phyloP scores from a whole-genome alignment of 2,888 invertebrate species.

The Clepsis dumicolana region DNA sequence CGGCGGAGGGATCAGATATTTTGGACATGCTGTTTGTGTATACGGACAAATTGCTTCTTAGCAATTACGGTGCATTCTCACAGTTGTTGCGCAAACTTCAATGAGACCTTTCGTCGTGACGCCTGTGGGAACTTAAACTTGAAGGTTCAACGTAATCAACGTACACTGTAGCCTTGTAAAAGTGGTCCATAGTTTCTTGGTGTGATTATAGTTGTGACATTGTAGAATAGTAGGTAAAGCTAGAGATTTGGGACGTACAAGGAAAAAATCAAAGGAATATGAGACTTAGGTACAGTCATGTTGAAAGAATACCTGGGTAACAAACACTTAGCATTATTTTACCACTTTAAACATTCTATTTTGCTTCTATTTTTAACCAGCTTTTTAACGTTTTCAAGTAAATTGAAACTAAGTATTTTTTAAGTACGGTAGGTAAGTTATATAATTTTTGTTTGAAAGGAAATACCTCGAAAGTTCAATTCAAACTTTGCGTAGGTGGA shows the following conservation, averaged over 20 bases:
- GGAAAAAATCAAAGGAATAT: too few relatives aligned
- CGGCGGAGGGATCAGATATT: neutral
- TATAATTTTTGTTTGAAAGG: too few relatives aligned
- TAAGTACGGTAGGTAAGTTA: too few relatives aligned
- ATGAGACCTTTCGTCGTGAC: slow-evolving; percentile 62
- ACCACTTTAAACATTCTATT: too few relatives aligned
- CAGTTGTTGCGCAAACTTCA: slow-evolving; percentile 55
- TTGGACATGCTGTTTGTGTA: slow-evolving; percentile 16
- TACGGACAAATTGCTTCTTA: slow-evolving; percentile 57
- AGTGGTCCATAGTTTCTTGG: slow-evolving; percentile 11
- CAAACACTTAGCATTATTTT: too few relatives aligned
- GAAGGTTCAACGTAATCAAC: slow-evolving; percentile 47
- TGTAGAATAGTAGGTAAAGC: neutral
- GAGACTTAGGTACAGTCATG: too few relatives aligned
- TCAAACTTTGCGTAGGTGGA: too few relatives aligned
- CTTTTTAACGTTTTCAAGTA: too few relatives aligned
- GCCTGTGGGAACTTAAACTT: slow-evolving; percentile 51
- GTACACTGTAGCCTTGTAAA: slow-evolving; percentile 42
- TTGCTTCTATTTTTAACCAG: too few relatives aligned
- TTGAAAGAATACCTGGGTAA: too few relatives aligned
- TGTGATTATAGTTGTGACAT: slow-evolving; percentile 11
- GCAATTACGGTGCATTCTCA: slow-evolving; percentile 62
- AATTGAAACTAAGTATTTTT: too few relatives aligned
- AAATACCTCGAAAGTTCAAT: too few relatives aligned
- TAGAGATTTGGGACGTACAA: neutral